Conservation (phyloP, 2,113 vertebrate species). For the Pipra filicauda region DNA sequence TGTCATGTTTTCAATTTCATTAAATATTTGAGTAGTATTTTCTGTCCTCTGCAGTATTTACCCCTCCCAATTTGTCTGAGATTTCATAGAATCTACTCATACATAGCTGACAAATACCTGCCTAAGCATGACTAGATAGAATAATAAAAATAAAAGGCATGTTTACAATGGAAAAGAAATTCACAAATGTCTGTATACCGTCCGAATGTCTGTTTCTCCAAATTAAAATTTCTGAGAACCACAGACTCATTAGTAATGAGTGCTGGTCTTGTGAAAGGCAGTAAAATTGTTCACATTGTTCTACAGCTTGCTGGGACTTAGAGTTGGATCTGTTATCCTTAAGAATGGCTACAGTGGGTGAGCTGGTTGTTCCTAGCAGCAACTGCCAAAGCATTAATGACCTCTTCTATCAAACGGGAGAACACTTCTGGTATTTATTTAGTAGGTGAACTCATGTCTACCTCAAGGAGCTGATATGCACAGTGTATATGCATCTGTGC, state of each 20-base stretch:
- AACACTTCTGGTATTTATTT: not conserved
- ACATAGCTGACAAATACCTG: not conserved
- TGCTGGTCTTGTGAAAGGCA: not conserved
- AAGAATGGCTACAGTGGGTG: not conserved
- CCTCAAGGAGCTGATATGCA: not conserved
- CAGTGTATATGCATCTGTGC: not conserved
- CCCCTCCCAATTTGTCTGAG: not conserved
- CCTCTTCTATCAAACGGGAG: not conserved
- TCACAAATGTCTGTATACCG: not conserved
- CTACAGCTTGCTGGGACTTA: not conserved
- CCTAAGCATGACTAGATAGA: not conserved
- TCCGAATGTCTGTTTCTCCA: not conserved
- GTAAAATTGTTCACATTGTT: not conserved
- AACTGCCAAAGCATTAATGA: not conserved
- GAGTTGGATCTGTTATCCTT: not conserved
- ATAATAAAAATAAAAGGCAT: not conserved
- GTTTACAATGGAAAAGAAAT: not conserved
- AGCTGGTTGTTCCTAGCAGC: not conserved
- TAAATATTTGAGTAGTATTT: not conserved
- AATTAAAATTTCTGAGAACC: not conserved
- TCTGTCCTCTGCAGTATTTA: not conserved
- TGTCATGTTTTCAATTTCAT: not conserved
- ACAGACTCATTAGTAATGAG: not conserved
- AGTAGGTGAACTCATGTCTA: not conserved
- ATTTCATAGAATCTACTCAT: not conserved